These are phyloP conservation scores for Microctonus brassicae DNA, from an alignment of 2,888 invertebrate genomes.

Conservation along the genomic window DNA sequence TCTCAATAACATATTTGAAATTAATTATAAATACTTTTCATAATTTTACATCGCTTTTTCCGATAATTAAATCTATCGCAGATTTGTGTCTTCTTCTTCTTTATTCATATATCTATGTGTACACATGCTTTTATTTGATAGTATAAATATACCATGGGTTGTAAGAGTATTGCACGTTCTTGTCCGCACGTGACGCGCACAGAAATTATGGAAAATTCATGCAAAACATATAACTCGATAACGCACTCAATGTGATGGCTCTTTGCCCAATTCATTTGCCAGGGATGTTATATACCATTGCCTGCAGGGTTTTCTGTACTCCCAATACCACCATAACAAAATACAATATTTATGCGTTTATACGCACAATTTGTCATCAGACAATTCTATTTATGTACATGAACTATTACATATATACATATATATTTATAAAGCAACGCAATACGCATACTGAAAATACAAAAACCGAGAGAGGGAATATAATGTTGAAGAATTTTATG, in stretches of 20 bases:
- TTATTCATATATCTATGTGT: neutral
- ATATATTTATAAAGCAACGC: neutral
- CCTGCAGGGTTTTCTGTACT: conserved; percentile 2
- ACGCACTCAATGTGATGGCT: conserved; percentile 39
- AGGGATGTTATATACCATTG: conserved; percentile 5
- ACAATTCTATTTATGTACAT: conserved; percentile 47
- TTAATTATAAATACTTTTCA: too few species aligned
- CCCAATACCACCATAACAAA: conserved; percentile 26
- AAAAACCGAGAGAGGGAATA: neutral
- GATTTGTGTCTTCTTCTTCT: too few species aligned
- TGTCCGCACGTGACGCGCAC: conserved; percentile 51
- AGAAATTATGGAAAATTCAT: conserved; percentile 52
- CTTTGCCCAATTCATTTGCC: conserved; percentile 15
- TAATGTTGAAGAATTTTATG: too few species aligned
- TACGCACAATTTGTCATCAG: conserved; percentile 48
- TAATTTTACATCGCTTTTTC: too few species aligned
- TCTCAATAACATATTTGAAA: too few species aligned
- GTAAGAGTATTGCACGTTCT: conserved; percentile 38
- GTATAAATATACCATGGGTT: neutral
- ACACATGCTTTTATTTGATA: neutral
- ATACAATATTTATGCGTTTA: conserved; percentile 47
- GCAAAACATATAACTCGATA: conserved; percentile 51
- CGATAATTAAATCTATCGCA: too few species aligned
- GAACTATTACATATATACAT: neutral
- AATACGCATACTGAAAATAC: neutral